Conservation (phyloP, 2,797 vertebrate genomes). For the Manis crassicaudata region DNA sequence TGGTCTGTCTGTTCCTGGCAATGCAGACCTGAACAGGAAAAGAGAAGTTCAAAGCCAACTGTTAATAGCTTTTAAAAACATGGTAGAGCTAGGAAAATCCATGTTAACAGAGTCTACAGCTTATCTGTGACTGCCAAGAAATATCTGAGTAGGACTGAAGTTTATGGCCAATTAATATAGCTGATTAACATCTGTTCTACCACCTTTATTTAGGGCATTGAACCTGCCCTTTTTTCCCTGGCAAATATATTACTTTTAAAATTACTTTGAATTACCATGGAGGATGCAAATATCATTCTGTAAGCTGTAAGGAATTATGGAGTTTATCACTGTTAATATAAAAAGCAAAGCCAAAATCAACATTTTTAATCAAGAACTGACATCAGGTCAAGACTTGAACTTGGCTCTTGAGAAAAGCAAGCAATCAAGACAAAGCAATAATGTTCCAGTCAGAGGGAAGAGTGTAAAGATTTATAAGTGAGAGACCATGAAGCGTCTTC, state of each 20-base stretch:
- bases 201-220: conserved; percentile 26
- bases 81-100: conserved; percentile 7
- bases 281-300: conserved; percentile 71
- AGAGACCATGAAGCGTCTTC: not conserved
- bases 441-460: conserved; percentile 46
- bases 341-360: conserved; percentile 78
- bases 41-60: conserved; percentile 41
- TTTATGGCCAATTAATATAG: conserved; percentile 38
- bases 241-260: conserved; percentile 70
- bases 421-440: conserved; percentile 53
- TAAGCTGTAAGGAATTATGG: conserved; percentile 72
- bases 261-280: conserved; percentile 65
- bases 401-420: conserved; percentile 73
- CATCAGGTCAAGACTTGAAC: conserved; percentile 74
- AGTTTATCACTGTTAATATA: conserved; percentile 77
- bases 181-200: conserved; percentile 45
- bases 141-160: conserved; percentile 1
- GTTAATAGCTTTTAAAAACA: conserved; percentile 59
- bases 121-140: conserved; percentile 23
- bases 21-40: conserved; percentile 35
- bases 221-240: conserved; percentile 55
- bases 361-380: conserved; percentile 78
- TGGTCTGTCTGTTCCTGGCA: conserved; percentile 52
- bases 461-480: not conserved
- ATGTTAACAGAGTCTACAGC: conserved; percentile 2